Percentiles rank a stretch among this genome's conserved stretches.
phyloP scores from a whole-genome alignment of 2,888 invertebrate species.

The Latrodectus hesperus region DNA sequence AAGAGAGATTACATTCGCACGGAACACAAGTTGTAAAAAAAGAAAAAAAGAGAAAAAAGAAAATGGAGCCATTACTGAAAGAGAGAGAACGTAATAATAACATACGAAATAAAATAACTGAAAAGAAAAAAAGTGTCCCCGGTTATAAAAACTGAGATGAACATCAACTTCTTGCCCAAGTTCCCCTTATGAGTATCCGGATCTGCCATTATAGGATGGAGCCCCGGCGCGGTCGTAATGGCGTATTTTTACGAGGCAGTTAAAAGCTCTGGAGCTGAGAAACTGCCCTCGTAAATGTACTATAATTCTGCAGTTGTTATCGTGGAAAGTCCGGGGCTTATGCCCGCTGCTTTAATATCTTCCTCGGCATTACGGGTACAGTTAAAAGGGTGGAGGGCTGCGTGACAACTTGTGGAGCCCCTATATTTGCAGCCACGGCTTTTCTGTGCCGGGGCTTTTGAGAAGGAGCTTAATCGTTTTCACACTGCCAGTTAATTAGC shows the following conservation, averaged over 20 bases:
- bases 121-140: conserved; percentile 31
- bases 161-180: conserved; percentile 30
- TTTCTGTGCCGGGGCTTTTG: not conserved
- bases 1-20: not conserved
- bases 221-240: conserved; percentile 13
- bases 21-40: not conserved
- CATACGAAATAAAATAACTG: conserved; percentile 24
- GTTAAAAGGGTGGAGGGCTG: conserved; percentile 12
- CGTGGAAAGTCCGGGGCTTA: conserved; percentile 37
- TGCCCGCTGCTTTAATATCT: conserved; percentile 32
- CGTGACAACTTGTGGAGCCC: conserved; percentile 56
- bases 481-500: conserved; percentile 57
- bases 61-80: conserved; percentile 24
- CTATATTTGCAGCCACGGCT: conserved; percentile 3
- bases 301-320: conserved; percentile 54
- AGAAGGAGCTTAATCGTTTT: conserved; percentile 34
- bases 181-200: conserved; percentile 13
- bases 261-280: conserved; percentile 59
- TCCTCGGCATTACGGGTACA: conserved; percentile 17
- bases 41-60: not conserved
- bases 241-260: conserved; percentile 64
- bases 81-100: conserved; percentile 36
- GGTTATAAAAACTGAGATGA: conserved; percentile 64
- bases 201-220: conserved; percentile 37
- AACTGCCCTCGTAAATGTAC: conserved; percentile 57